These are phyloP conservation scores for Rhamphomyia laevipes DNA, from an alignment of 2,888 invertebrate species.

Conservation along the genomic window DNA sequence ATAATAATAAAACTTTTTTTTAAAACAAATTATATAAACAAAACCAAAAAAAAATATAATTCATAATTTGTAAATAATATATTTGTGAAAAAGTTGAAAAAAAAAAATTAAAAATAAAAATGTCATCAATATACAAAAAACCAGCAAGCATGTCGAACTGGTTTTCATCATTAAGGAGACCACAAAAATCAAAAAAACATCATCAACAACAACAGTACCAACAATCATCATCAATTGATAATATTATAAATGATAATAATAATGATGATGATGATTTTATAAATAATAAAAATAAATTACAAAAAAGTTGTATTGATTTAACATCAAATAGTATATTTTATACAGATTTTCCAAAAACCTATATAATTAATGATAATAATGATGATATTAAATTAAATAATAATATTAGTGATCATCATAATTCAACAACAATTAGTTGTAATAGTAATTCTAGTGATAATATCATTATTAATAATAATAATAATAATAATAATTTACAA, in stretches of 20 bases:
- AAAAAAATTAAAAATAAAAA: slow-evolving; percentile 16
- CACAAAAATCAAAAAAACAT: slow-evolving; percentile 31
- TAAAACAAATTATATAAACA: slow-evolving; percentile 10
- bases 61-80: slow-evolving; percentile 2
- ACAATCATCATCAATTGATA: slow-evolving; percentile 16
- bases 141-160: slow-evolving; percentile 63
- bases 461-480: background rate
- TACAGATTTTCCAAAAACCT: background rate
- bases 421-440: background rate
- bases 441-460: background rate
- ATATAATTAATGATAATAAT: background rate
- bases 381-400: background rate
- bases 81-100: slow-evolving; percentile 6
- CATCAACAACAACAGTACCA: slow-evolving; percentile 15
- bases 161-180: slow-evolving; percentile 67
- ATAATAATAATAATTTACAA: slow-evolving; percentile 17
- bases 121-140: slow-evolving; percentile 43
- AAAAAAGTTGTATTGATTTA: slow-evolving; percentile 37
- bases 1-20: slow-evolving; percentile 8
- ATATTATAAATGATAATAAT: slow-evolving; percentile 1
- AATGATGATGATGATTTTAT: slow-evolving; percentile 20
- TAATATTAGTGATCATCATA: background rate
- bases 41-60: slow-evolving; percentile 9
- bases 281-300: slow-evolving; percentile 26
- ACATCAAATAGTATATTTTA: slow-evolving; percentile 31